Evolutionary conservation across 64 coral and sea anemone species (phyloP).

Genomic region (Hydrozoanthus tunicans): DNA sequence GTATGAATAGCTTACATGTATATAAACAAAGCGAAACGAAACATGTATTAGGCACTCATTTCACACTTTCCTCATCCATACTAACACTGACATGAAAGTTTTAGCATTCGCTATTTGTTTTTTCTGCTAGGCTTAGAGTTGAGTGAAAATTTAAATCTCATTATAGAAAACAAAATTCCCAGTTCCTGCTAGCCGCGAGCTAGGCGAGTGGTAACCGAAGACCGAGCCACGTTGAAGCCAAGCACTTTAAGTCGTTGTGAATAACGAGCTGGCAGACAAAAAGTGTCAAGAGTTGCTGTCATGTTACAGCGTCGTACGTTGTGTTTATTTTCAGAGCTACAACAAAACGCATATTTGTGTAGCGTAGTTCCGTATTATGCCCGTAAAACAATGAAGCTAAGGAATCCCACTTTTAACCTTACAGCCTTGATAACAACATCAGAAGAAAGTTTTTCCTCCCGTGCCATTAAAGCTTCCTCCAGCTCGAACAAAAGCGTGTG

Average conservation of each 20-base stretch:
- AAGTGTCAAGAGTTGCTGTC: slow-evolving; percentile 3
- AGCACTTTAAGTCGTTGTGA: not conserved
- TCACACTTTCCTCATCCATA: too few species aligned
- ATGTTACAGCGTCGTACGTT: not conserved
- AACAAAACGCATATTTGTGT: not conserved
- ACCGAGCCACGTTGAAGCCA: not conserved
- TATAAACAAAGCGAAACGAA: too few species aligned
- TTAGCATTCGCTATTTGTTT: too few species aligned
- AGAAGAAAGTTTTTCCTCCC: not conserved
- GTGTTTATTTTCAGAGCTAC: not conserved
- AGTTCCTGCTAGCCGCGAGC: not conserved
- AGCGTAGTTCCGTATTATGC: not conserved
- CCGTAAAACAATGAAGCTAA: not conserved
- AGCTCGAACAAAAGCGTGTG: not conserved
- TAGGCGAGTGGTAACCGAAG: not conserved
- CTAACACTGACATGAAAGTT: too few species aligned
- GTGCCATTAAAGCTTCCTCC: not conserved
- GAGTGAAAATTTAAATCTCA: not conserved
- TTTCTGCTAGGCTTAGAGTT: too few species aligned
- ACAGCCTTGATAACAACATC: not conserved
- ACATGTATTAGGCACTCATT: too few species aligned
- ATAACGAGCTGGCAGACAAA: not conserved
- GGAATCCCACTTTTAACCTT: too few species aligned
- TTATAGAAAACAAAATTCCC: not conserved
- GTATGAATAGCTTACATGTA: too few species aligned